These are phyloP conservation scores for Copidosoma floridanum DNA, from an alignment of 1,140 invertebrate genomes.

Conservation along the genomic window DNA sequence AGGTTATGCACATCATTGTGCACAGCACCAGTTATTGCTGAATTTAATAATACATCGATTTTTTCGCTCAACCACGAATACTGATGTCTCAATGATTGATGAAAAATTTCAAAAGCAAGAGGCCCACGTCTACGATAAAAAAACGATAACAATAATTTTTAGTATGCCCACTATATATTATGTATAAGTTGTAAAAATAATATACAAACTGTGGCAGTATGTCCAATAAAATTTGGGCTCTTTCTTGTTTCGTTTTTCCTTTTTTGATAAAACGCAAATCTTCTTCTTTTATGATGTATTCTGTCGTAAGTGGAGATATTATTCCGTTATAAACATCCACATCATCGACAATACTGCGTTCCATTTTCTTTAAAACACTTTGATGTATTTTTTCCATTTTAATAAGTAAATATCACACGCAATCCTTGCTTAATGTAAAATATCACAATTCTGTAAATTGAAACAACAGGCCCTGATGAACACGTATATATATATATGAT, in stretches of 20 bases:
- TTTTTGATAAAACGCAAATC: conserved; percentile 38
- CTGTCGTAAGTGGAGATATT: conserved; percentile 34
- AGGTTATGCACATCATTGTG: conserved; percentile 35
- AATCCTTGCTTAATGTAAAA: conserved; percentile 1
- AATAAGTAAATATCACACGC: conserved; percentile 4
- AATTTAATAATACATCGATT: conserved; percentile 39
- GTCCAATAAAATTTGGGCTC: conserved; percentile 39
- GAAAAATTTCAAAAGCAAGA: conserved; percentile 44
- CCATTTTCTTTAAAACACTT: conserved; percentile 39
- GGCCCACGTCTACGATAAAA: conserved; percentile 40
- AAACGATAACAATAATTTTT: conserved; percentile 6
- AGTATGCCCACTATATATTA: too few species aligned
- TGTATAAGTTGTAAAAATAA: neutral
- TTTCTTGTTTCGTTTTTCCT: conserved; percentile 32
- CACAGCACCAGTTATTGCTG: conserved; percentile 9
- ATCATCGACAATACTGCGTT: conserved; percentile 41
- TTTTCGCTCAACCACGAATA: conserved; percentile 46
- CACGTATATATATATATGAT: too few species aligned
- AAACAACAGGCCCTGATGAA: too few species aligned
- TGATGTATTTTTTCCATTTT: conserved; percentile 44
- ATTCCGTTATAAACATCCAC: conserved; percentile 48
- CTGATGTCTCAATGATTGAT: conserved; percentile 42
- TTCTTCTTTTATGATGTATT: conserved; percentile 42
- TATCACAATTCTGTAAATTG: conserved; percentile 7
- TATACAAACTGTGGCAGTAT: conserved; percentile 42